These are phyloP conservation scores for Botia kubotai DNA, from an alignment of 2,797 vertebrate genomes.

Conservation along the genomic window DNA sequence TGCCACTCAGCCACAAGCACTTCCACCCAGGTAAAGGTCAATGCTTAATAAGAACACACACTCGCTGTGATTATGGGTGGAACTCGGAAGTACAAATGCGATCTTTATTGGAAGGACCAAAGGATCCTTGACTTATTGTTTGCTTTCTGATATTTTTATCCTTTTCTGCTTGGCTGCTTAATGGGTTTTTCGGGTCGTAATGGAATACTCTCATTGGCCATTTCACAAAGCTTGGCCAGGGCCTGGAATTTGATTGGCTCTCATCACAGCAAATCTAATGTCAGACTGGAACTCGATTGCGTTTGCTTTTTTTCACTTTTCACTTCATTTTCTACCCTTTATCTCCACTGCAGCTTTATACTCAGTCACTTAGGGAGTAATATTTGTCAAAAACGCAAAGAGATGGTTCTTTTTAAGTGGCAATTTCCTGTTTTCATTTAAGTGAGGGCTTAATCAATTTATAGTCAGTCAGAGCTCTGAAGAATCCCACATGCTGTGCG, in stretches of 20 bases:
- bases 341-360: slow-evolving; percentile 2
- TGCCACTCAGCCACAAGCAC: slow-evolving; percentile 32
- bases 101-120: neutral
- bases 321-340: neutral
- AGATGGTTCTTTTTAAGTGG: slow-evolving; percentile 43
- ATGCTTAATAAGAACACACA: slow-evolving; percentile 49
- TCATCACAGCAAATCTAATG: neutral
- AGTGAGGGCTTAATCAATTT: slow-evolving; percentile 48
- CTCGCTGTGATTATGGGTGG: neutral
- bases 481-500: slow-evolving; percentile 14
- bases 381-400: slow-evolving; percentile 40
- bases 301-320: neutral
- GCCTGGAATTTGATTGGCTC: slow-evolving; percentile 6
- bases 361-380: slow-evolving; percentile 21
- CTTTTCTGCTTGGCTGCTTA: slow-evolving; percentile 4
- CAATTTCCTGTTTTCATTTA: slow-evolving; percentile 57
- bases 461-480: slow-evolving; percentile 26
- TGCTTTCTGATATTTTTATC: neutral
- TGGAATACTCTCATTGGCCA: slow-evolving; percentile 9
- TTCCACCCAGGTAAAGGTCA: slow-evolving; percentile 50
- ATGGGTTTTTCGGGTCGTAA: neutral
- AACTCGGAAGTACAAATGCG: neutral
- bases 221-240: neutral
- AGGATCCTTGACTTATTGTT: neutral
- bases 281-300: slow-evolving; percentile 1